Conservation (phyloP, 2,888 invertebrate species). For the Caradrina clavipalpis region DNA sequence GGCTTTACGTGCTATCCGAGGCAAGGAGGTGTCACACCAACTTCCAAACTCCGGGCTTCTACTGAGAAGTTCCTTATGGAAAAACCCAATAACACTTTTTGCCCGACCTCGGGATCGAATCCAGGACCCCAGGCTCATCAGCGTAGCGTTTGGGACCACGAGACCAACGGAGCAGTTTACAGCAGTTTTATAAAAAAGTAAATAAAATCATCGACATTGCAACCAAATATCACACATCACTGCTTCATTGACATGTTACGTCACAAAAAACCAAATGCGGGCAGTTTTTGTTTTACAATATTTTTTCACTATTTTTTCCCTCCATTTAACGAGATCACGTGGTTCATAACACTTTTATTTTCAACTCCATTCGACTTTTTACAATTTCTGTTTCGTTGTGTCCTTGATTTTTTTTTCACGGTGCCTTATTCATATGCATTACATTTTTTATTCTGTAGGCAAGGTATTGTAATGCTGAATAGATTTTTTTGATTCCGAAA, state of each 20-base stretch:
- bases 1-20: too few relatives aligned
- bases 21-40: too few relatives aligned
- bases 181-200: too few relatives aligned
- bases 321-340: conserved; percentile 24
- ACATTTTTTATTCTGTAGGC: conserved; percentile 68
- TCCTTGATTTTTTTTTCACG: conserved; percentile 71
- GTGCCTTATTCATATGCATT: conserved; percentile 68
- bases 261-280: conserved; percentile 31
- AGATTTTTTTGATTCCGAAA: conserved; percentile 73
- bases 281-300: conserved; percentile 20
- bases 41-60: too few relatives aligned
- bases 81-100: too few relatives aligned
- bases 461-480: conserved; percentile 84
- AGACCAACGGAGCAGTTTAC: too few relatives aligned
- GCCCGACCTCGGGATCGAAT: too few relatives aligned
- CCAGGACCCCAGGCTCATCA: too few relatives aligned
- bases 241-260: conserved; percentile 28
- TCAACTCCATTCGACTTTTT: conserved; percentile 46
- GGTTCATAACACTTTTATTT: conserved; percentile 57
- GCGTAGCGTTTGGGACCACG: too few relatives aligned
- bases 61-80: too few relatives aligned
- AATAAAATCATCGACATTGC: background rate
- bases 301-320: conserved; percentile 12
- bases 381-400: conserved; percentile 75
- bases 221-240: conserved; percentile 9